phyloP scores from a whole-genome alignment of 1,140 invertebrate genomes.

The Drosophila athabasca region DNA sequence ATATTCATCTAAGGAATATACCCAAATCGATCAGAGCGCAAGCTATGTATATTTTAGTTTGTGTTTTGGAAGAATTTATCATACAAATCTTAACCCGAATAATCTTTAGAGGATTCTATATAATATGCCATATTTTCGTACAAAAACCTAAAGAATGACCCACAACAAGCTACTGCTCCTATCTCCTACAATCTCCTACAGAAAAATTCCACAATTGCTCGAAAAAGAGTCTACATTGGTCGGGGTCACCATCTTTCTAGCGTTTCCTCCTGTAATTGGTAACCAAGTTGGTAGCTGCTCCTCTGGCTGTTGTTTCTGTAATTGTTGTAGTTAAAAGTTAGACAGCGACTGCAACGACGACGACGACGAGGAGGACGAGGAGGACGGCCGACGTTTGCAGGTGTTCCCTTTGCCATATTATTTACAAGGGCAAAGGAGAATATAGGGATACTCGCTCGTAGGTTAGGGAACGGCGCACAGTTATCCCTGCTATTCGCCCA shows the following conservation, averaged over 20 bases:
- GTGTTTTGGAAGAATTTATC: too few relatives aligned
- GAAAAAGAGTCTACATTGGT: slow-evolving; percentile 3
- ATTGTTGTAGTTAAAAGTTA: slow-evolving; percentile 66
- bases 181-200: too few relatives aligned
- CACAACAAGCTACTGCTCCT: too few relatives aligned
- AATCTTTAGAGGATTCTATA: too few relatives aligned
- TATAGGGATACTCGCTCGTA: slow-evolving; percentile 2
- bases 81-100: too few relatives aligned
- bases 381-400: slow-evolving; percentile 42
- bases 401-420: slow-evolving; percentile 52
- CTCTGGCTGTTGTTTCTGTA: slow-evolving; percentile 32
- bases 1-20: too few relatives aligned
- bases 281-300: slow-evolving; percentile 22
- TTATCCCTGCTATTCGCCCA: slow-evolving; percentile 34
- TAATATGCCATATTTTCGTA: too few relatives aligned
- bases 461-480: too few relatives aligned
- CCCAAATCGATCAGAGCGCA: too few relatives aligned
- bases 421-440: slow-evolving; percentile 48
- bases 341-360: slow-evolving; percentile 18
- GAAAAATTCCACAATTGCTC: too few relatives aligned
- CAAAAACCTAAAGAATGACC: too few relatives aligned
- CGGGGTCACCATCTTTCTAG: not conserved
- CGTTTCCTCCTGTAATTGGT: slow-evolving; percentile 51
- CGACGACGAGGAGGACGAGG: slow-evolving; percentile 17
- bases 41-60: too few relatives aligned